Evolutionary conservation across 2,113 vertebrate genomes (phyloP).

Genomic region (Dascyllus trimaculatus): DNA sequence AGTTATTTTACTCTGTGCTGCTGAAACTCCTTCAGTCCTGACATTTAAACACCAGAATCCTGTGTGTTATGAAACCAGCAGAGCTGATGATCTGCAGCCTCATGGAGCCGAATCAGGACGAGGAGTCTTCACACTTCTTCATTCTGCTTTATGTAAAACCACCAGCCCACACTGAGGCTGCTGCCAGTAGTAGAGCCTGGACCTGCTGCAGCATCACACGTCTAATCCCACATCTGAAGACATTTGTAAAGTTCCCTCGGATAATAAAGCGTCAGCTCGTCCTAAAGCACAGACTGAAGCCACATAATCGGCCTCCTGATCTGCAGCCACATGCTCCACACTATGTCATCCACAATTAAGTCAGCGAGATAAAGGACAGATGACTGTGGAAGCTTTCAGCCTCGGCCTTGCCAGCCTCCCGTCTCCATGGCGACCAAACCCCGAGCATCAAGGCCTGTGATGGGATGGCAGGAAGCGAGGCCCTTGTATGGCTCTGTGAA

Average conservation of each 20-base stretch:
- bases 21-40: no score
- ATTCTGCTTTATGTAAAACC: constrained; percentile 16
- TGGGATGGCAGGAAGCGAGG: constrained; percentile 71
- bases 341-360: constrained; percentile 70
- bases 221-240: no score
- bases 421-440: constrained; percentile 77
- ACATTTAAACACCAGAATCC: no score
- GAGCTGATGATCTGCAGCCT: neutral
- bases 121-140: constrained; percentile 15
- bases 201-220: no score
- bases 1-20: no score
- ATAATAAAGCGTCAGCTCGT: no score
- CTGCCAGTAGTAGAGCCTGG: no score
- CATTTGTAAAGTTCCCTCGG: no score
- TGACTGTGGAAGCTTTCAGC: constrained; percentile 73
- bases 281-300: neutral
- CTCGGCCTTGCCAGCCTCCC: constrained; percentile 74
- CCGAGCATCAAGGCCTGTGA: constrained; percentile 52
- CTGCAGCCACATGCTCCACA: constrained; percentile 58
- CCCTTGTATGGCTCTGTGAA: constrained; percentile 72
- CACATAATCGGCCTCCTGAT: constrained; percentile 15
- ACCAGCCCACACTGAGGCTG: constrained; percentile 18
- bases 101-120: constrained; percentile 21
- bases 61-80: no score
- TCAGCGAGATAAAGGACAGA: constrained; percentile 73